Conservation (phyloP, 2,888 invertebrate genomes). For the Tolmerus cingulatus region DNA sequence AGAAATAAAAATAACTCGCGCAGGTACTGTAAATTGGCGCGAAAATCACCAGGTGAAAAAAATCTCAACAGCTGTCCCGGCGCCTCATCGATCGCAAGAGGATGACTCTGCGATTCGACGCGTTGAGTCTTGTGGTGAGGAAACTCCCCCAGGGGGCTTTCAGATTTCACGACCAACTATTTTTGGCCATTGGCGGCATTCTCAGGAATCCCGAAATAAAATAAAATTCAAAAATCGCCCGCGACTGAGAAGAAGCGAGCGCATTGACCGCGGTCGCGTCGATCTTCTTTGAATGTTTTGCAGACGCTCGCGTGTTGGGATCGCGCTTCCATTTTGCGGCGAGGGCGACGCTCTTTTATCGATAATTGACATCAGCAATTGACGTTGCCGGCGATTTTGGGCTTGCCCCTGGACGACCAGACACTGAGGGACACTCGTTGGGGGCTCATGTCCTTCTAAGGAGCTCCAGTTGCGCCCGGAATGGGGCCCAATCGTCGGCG, state of each 20-base stretch:
- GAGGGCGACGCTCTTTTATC: not conserved
- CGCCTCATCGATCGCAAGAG: not conserved
- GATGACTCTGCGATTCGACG: not conserved
- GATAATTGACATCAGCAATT: not conserved
- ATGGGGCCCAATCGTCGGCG: not conserved
- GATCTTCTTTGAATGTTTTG: not conserved
- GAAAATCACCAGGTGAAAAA: not conserved
- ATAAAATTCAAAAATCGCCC: not conserved
- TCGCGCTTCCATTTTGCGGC: not conserved
- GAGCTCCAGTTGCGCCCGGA: not conserved
- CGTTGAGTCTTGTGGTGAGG: not conserved
- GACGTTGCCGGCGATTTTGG: not conserved
- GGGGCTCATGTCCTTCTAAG: not conserved
- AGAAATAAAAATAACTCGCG: not conserved
- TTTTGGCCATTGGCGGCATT: not conserved
- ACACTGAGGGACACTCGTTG: not conserved
- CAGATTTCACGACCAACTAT: not conserved
- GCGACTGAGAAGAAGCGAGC: not conserved
- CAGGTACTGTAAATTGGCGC: not conserved
- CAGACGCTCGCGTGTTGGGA: not conserved
- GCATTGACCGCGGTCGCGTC: not conserved
- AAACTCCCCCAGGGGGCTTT: not conserved
- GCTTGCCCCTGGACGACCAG: not conserved
- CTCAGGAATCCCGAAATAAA: not conserved
- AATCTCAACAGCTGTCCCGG: not conserved